Evolutionary conservation across 2,888 invertebrate genomes (phyloP), one percentile per base, ranked within the genome.

Genomic region (Eustalomyia histrio): DNA sequence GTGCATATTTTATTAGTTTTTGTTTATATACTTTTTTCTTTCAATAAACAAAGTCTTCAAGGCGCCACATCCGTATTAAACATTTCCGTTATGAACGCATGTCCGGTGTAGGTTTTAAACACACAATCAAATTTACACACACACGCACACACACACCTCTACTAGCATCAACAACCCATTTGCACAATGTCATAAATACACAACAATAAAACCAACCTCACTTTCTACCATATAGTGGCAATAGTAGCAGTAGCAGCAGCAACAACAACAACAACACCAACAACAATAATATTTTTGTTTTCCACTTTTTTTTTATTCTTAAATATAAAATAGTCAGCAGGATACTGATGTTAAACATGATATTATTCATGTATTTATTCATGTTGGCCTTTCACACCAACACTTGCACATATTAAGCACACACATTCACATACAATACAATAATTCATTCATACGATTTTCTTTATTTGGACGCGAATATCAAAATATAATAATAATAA

Each of bases 61-160:
- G 81, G 81, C 81, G 78, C 81, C 81, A 81, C 78, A 81, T 81
- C 78, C 81, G 78, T 67, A 71, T 81, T 52, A 57, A 78, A 75
- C 71, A 81, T 67, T 71, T 81, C 81, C 81, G 81, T 67, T 78
- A 67, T 78, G 78, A 81, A 81, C 78, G 81, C 74, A 78, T 74
- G 67, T 78, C 81, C 81, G 81, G 69, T 72, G 39, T 55, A 63
- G 61, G 78, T 65, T 35, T 73, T 72, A 50, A 60, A 61, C 35
- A 61, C 35, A 33, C 63, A 63, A 21, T 60, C 18, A 63, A 52
- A 24, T 7, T 65, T 50, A 52, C 10, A 63, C 43, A 64, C 14
- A 35, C 35, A 24, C 14, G 69, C 39, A 61, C 21, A 29, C 24
- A 18, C 33, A 61, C 10, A n/a, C n/a, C n/a, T n/a, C n/a, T n/a